A percentile compares a stretch with the other conserved stretches of the same genome.
Conservation (phyloP, 2,888 invertebrate genomes). For the Dusona sp. region DNA sequence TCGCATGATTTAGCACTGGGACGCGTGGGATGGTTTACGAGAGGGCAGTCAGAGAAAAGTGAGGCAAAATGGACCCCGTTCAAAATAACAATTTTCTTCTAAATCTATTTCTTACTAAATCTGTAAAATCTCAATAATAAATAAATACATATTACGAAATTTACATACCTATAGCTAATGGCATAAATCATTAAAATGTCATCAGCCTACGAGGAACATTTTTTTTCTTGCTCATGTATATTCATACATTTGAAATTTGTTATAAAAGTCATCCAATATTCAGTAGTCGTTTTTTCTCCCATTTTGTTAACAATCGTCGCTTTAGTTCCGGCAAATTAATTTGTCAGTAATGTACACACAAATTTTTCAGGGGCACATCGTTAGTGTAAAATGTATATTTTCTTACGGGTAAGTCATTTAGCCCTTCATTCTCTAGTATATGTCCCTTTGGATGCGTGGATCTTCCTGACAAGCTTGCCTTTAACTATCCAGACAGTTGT, state of each 20-base stretch:
- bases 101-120: not conserved
- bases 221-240: not conserved
- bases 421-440: not conserved
- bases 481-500: conserved; percentile 9
- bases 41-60: conserved; percentile 25
- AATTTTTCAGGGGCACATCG: not conserved
- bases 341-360: not conserved
- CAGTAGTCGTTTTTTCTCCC: no score
- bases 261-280: no score
- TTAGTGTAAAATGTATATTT: not conserved
- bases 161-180: not conserved
- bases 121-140: no score
- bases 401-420: not conserved
- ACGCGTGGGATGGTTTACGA: conserved; percentile 44
- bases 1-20: conserved; percentile 62
- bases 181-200: not conserved
- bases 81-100: not conserved
- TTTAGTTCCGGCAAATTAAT: not conserved
- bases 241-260: not conserved
- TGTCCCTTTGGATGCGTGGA: not conserved
- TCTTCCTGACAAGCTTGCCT: not conserved
- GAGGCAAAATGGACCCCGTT: conserved; percentile 9
- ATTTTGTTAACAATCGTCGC: not conserved
- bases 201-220: not conserved
- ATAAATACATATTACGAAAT: no score